Base-by-base conservation (phyloP, 2,888 invertebrate species). In the Lasioglossum pauxillum region DNA sequence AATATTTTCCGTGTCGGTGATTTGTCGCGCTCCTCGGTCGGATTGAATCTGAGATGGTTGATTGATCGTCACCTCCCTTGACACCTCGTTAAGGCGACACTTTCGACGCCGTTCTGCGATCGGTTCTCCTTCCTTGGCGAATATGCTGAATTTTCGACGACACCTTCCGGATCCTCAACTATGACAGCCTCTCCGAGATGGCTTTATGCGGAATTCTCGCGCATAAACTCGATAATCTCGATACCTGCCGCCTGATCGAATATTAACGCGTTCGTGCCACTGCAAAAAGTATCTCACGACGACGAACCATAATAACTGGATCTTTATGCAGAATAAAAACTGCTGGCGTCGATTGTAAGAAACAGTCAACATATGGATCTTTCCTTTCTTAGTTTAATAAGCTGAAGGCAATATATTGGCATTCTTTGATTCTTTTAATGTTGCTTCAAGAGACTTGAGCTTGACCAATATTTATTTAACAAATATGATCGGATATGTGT, bases 51-150 rank as follows among this genome's bases (percentile, higher is more conserved):
- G 64, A 35, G 23, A 31, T 23, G 64, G 64, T 76, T 64, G 76
- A 76, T 76, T 44, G 76, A 67, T 76, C 76, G 76, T 35, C 67
- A 67, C 67, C 67, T 67, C 76, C 64, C 64, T 76, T 16, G 76
- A 64, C 76, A 64, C 64, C 31, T 76, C 64, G 64, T 64, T 75
- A 31, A 19, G 67, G 46, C 31, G 41, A 49, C 38, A 31, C 27
- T 69, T 67, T 69, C 31, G 46, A 1, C 19, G 31, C n/a, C 16
- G 60, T 27, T 27, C 31, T 7, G 2, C 44, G 60, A 31, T 23
- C n/a, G 41, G 12, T 27, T 46, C n/a, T 35, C 41, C 23, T 27
- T 41, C 27, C 35, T 8, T 7, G 7, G 49, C 38, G 49, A 75
- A 53, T 14, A 8, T 5, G 53, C n/a, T 49, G 67, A 35, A 75